Conservation (phyloP, 2,888 invertebrate genomes). For the Tupiocoris notatus region DNA sequence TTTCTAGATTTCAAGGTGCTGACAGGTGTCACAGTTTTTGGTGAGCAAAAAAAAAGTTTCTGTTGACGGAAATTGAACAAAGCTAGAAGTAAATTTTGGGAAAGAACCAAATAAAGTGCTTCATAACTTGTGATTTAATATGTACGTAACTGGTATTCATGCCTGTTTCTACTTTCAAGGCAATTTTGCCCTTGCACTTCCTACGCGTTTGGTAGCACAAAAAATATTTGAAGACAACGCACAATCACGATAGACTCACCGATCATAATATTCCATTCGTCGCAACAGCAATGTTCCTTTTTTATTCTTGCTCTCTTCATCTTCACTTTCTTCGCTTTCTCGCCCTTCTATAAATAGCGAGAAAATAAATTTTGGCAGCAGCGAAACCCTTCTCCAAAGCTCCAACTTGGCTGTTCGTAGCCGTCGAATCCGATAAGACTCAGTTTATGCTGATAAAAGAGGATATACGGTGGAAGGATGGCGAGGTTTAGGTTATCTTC, state of each 20-base stretch:
- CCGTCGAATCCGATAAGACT: conserved; percentile 27
- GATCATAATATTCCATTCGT: background rate
- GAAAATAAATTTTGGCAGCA: background rate
- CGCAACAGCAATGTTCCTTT: background rate
- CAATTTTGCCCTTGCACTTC: background rate
- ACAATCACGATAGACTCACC: background rate
- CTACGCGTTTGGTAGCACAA: background rate
- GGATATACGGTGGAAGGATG: conserved; percentile 15
- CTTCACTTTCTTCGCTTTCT: background rate
- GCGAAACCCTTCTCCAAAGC: background rate
- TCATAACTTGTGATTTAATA: background rate
- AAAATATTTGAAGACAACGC: background rate
- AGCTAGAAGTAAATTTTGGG: too few species aligned
- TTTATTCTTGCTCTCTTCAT: background rate
- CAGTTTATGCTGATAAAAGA: conserved; percentile 28
- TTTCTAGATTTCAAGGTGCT: too few species aligned
- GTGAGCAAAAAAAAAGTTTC: too few species aligned
- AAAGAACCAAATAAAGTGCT: too few species aligned
- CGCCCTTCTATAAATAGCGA: background rate
- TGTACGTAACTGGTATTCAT: background rate
- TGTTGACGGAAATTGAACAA: too few species aligned
- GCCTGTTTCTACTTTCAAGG: background rate
- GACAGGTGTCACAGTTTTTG: too few species aligned
- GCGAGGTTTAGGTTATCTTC: conserved; percentile 18
- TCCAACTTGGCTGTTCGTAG: background rate